These are phyloP conservation scores for Drosophila sechellia DNA, from an alignment of 1,140 invertebrate genomes.

Conservation along the genomic window DNA sequence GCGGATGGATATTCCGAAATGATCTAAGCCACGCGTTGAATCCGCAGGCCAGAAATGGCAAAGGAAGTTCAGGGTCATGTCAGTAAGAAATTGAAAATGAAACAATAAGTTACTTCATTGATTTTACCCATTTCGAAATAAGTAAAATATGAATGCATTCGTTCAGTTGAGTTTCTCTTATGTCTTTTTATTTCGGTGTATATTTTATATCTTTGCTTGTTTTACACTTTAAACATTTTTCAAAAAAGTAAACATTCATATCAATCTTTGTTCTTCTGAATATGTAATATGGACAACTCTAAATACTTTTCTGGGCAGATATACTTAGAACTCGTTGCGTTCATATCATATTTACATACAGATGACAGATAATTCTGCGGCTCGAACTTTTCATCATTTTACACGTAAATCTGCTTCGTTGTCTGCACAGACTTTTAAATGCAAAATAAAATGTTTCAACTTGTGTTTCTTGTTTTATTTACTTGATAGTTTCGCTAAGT, in stretches of 20 bases:
- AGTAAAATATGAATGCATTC: neutral
- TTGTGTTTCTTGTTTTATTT: conserved; percentile 31
- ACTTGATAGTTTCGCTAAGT: conserved; percentile 31
- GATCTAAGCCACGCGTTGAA: conserved; percentile 45
- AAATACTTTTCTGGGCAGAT: conserved; percentile 51
- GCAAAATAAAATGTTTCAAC: conserved; percentile 54
- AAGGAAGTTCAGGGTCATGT: conserved; percentile 37
- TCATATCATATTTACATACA: conserved; percentile 55
- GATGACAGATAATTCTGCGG: conserved; percentile 53
- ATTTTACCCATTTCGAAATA: no score
- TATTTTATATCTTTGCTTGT: conserved; percentile 27
- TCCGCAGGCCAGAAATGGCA: conserved; percentile 33
- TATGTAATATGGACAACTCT: conserved; percentile 63
- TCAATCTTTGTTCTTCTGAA: conserved; percentile 56
- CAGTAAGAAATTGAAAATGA: neutral
- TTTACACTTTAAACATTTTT: conserved; percentile 61
- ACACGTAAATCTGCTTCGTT: conserved; percentile 62
- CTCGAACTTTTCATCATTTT: conserved; percentile 26
- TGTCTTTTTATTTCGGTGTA: conserved; percentile 27
- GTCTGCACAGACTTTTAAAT: conserved; percentile 61
- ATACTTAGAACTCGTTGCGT: conserved; percentile 38
- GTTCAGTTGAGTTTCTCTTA: conserved; percentile 23
- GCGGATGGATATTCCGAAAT: conserved; percentile 18
- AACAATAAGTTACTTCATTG: neutral
- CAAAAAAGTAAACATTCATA: conserved; percentile 71